phyloP scores from a whole-genome alignment of 2,888 invertebrate species.

The Adelphocoris suturalis region DNA sequence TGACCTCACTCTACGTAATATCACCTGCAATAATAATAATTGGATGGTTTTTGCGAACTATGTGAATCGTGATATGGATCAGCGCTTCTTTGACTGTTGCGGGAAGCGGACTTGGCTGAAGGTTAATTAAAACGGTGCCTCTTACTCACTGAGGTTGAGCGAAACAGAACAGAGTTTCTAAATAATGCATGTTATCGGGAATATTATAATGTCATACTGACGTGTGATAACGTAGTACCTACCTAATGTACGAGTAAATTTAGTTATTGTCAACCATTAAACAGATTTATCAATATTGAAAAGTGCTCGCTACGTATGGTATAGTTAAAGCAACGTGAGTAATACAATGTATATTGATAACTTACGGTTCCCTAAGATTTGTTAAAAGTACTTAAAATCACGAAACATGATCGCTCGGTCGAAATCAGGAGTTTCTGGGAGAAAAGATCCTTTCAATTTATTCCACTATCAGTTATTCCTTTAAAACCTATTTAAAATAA shows the following conservation, averaged over 20 bases:
- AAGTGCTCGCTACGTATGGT: no score
- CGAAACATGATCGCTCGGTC: no score
- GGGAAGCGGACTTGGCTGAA: background rate
- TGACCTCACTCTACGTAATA: background rate
- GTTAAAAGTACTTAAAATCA: no score
- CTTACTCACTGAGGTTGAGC: background rate
- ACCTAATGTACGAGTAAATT: no score
- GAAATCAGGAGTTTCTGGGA: no score
- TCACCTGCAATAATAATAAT: background rate
- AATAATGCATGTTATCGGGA: background rate
- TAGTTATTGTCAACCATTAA: no score
- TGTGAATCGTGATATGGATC: constrained; percentile 12
- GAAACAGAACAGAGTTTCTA: background rate
- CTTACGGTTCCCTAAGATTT: no score
- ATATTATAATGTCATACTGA: background rate
- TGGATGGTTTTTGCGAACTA: constrained; percentile 10
- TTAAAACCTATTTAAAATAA: no score
- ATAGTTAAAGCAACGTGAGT: no score
- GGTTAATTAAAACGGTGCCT: background rate
- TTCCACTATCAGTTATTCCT: no score
- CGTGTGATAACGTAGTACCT: background rate
- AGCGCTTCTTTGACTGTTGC: background rate
- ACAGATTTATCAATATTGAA: background rate
- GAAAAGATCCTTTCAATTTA: no score
- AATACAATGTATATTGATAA: no score